Evolutionary conservation across 2,113 vertebrate species (phyloP).

Genomic region (Eonycteris spelaea): DNA sequence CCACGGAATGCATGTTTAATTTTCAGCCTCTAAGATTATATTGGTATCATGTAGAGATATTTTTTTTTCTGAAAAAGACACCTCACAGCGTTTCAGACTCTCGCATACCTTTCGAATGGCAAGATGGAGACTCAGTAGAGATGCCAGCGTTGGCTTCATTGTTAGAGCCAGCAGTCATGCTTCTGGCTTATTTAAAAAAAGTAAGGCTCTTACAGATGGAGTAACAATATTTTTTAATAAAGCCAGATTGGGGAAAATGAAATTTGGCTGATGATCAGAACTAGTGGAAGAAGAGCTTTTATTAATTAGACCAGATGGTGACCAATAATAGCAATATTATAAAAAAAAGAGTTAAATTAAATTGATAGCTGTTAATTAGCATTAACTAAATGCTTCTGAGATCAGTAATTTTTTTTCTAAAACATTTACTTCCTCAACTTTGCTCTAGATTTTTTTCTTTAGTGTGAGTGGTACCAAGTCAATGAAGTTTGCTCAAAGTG

Average conservation of each 20-base stretch:
- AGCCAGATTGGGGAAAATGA: conserved; percentile 57
- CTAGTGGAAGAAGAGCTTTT: conserved; percentile 28
- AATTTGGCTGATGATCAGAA: conserved; percentile 65
- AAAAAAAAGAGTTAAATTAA: background rate
- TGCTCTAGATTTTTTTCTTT: background rate
- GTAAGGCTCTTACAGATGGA: conserved; percentile 46
- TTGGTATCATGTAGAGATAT: background rate
- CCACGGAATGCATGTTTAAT: background rate
- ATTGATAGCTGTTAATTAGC: conserved; percentile 47
- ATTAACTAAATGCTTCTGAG: background rate
- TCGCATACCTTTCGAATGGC: background rate
- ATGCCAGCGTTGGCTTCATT: background rate
- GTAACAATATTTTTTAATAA: background rate
- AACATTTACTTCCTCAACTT: conserved; percentile 25
- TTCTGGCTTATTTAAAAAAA: conserved; percentile 3
- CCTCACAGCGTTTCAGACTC: background rate
- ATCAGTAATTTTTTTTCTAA: background rate
- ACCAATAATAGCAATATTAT: conserved; percentile 46
- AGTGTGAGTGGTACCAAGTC: background rate
- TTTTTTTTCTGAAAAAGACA: background rate
- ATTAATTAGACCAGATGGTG: conserved; percentile 73
- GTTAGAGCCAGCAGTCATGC: background rate
- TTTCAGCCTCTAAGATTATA: background rate
- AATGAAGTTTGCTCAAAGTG: background rate
- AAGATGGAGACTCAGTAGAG: background rate